These are phyloP conservation scores for Bombus difficillimus DNA, from an alignment of 1,140 invertebrate genomes.

Conservation along the genomic window DNA sequence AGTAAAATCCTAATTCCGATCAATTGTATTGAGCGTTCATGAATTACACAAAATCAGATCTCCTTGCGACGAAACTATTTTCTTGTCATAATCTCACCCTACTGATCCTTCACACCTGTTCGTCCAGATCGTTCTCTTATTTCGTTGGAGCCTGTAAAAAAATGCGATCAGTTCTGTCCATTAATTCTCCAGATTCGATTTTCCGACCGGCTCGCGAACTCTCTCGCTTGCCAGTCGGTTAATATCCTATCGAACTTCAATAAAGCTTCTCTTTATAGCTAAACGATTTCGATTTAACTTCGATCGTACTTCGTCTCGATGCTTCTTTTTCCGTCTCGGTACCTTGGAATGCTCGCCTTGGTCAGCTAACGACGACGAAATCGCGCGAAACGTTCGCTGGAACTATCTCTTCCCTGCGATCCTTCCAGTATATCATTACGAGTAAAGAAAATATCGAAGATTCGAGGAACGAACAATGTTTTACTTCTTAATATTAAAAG, in stretches of 20 bases:
- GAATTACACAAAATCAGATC: background rate
- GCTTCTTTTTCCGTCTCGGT: too few relatives aligned
- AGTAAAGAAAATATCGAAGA: background rate
- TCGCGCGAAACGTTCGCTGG: background rate
- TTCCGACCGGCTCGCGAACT: background rate
- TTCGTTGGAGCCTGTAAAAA: background rate
- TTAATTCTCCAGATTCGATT: slow-evolving; percentile 5
- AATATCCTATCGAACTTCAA: slow-evolving; percentile 22
- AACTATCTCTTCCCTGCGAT: background rate
- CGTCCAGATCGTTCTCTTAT: background rate
- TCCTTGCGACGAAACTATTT: background rate
- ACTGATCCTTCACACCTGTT: background rate
- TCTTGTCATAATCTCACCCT: background rate
- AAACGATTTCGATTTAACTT: slow-evolving; percentile 19
- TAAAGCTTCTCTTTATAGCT: slow-evolving; percentile 19
- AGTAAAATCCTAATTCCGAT: slow-evolving; percentile 17
- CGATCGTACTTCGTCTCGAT: background rate
- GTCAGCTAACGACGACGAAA: background rate
- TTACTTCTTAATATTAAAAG: background rate
- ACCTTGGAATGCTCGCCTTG: background rate
- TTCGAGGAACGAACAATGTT: background rate
- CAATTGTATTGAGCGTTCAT: background rate
- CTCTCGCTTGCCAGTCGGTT: background rate
- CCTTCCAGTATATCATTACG: background rate
- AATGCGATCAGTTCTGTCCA: slow-evolving; percentile 14